Evolutionary conservation across 64 coral and sea anemone species (phyloP).

Genomic region (Catalaphyllia jardinei): DNA sequence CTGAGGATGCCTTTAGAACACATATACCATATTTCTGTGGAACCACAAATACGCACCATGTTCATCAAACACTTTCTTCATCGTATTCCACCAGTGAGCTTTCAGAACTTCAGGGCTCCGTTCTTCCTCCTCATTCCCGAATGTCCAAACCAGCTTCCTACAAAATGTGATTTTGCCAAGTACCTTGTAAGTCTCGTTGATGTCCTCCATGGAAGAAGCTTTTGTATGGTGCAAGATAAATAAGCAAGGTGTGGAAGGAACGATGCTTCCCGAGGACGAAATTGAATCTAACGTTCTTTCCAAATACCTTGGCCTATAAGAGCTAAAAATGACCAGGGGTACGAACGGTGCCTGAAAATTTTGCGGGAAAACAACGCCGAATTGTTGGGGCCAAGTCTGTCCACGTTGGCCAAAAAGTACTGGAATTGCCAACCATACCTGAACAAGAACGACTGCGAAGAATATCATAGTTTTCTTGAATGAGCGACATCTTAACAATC

Average conservation of each 20-base stretch:
- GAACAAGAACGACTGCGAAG: slow-evolving; percentile 69
- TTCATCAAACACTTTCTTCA: slow-evolving; percentile 96
- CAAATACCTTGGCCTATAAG: slow-evolving; percentile 82
- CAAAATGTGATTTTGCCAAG: slow-evolving; percentile 90
- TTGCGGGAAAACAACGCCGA: slow-evolving; percentile 52
- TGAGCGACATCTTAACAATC: slow-evolving; percentile 68
- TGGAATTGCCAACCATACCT: slow-evolving; percentile 86
- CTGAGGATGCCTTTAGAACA: no score
- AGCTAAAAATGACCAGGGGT: slow-evolving; percentile 90
- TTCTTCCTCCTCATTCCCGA: slow-evolving; percentile 90
- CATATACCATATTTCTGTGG: no score
- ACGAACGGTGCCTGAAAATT: slow-evolving; percentile 64
- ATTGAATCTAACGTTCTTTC: slow-evolving; percentile 90
- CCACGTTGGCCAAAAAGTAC: slow-evolving; percentile 70
- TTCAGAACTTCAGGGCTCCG: slow-evolving; percentile 79
- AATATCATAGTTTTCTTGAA: slow-evolving; percentile 87
- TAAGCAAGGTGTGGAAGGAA: slow-evolving; percentile 74
- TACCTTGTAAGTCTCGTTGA: slow-evolving; percentile 91
- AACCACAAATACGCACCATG: slow-evolving; percentile 53
- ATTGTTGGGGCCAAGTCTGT: slow-evolving; percentile 73
- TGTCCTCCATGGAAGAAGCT: slow-evolving; percentile 86
- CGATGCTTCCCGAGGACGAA: slow-evolving; percentile 62
- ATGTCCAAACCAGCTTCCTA: slow-evolving; percentile 89
- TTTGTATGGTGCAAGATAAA: slow-evolving; percentile 95
- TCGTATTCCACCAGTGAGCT: slow-evolving; percentile 93